Evolutionary conservation across 2,113 vertebrate genomes (phyloP).

Genomic region (Crypturellus undulatus): DNA sequence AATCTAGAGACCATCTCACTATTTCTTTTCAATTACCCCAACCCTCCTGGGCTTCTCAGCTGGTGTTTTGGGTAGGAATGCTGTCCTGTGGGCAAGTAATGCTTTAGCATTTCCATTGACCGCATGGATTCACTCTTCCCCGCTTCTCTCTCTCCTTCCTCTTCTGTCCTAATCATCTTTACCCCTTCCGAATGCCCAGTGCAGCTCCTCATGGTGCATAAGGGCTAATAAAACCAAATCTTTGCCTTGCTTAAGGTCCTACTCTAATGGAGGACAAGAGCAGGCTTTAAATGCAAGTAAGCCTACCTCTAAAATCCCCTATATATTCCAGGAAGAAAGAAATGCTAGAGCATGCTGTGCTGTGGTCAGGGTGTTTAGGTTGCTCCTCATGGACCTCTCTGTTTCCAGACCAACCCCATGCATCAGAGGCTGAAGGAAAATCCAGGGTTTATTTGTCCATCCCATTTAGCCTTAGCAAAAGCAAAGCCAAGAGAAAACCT

Average conservation of each 20-base stretch:
- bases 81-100: background rate
- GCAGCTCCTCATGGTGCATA: background rate
- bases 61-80: background rate
- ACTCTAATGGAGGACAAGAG: background rate
- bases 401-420: background rate
- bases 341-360: background rate
- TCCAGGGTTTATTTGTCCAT: accelerated
- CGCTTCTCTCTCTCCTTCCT: background rate
- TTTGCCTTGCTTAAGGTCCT: background rate
- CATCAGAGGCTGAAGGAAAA: background rate
- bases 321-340: background rate
- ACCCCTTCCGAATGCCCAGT: background rate
- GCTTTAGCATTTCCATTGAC: background rate
- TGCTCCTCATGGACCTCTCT: background rate
- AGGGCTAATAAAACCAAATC: background rate
- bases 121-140: background rate
- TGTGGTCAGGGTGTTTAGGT: background rate
- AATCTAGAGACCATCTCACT: background rate
- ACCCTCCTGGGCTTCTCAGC: background rate
- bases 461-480: background rate
- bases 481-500: background rate
- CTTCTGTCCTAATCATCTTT: no score
- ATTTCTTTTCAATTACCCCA: background rate
- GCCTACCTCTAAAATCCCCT: background rate
- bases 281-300: background rate